These are phyloP conservation scores for Chunga burmeisteri DNA, from an alignment of 2,113 vertebrate species.

Conservation along the genomic window DNA sequence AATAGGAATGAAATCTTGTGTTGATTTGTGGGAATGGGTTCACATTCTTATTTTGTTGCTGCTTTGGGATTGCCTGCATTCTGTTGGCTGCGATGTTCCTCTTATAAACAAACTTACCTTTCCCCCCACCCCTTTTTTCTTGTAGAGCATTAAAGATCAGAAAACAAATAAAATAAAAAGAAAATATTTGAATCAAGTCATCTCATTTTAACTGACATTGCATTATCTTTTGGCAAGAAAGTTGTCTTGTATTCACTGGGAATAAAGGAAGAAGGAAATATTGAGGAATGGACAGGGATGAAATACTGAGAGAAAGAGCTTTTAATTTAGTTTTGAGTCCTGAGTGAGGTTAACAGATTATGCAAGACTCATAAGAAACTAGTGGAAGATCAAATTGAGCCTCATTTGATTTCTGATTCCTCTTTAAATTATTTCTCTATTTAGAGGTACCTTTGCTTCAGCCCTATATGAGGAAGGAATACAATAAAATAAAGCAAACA, in stretches of 20 bases:
- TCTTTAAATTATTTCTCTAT: not conserved
- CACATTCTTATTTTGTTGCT: not conserved
- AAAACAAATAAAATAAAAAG: not conserved
- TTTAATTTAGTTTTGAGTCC: not conserved
- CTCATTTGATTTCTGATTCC: not conserved
- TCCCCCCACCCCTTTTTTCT: fast-evolving
- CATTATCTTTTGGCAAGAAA: not conserved
- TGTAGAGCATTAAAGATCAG: not conserved
- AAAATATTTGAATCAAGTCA: not conserved
- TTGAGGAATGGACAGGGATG: not conserved
- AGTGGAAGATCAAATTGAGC: not conserved
- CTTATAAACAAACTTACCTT: not conserved
- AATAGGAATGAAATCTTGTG: not conserved
- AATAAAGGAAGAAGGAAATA: not conserved
- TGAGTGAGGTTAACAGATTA: not conserved
- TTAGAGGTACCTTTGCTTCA: not conserved
- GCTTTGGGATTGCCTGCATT: not conserved
- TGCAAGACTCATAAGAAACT: not conserved
- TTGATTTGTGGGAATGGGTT: not conserved
- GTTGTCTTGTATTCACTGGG: not conserved
- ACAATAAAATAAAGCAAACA: not conserved
- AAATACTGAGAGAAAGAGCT: not conserved
- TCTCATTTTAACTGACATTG: not conserved
- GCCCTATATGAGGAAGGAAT: not conserved
- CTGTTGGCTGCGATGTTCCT: not conserved